These are phyloP conservation scores for Enhydra lutris DNA, from an alignment of 2,113 vertebrate genomes.

Conservation along the genomic window DNA sequence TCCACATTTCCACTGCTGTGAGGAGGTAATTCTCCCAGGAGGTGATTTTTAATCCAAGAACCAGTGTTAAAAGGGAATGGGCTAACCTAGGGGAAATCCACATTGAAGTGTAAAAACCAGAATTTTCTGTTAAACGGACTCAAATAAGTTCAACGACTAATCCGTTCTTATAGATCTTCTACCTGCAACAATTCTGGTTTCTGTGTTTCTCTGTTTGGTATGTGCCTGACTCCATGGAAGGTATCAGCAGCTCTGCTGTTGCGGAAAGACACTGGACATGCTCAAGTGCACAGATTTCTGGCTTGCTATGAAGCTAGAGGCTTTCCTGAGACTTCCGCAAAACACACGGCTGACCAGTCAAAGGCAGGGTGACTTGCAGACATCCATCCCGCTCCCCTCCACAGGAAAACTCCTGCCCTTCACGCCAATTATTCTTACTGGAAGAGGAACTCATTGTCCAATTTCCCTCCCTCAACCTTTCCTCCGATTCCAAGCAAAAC, in stretches of 20 bases:
- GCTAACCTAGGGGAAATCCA: not conserved
- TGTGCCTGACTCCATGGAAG: not conserved
- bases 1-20: not conserved
- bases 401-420: not conserved
- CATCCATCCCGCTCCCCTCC: not conserved
- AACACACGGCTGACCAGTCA: not conserved
- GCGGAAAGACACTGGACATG: not conserved
- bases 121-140: not conserved
- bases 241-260: not conserved
- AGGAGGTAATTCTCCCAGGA: not conserved
- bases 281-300: not conserved
- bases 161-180: not conserved
- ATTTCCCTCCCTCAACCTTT: not conserved
- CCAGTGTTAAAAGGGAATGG: not conserved
- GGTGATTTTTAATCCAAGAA: not conserved
- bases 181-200: not conserved
- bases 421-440: not conserved
- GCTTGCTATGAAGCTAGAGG: not conserved
- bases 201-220: not conserved
- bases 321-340: not conserved
- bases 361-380: not conserved
- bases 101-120: not conserved
- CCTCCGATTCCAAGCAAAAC: slow-evolving; percentile 32
- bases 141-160: not conserved
- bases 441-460: slow-evolving; percentile 19